Percentiles rank a stretch among this genome's conserved stretches.
phyloP scores from a whole-genome alignment of 2,113 vertebrate genomes.

The Melanerpes formicivorus region DNA sequence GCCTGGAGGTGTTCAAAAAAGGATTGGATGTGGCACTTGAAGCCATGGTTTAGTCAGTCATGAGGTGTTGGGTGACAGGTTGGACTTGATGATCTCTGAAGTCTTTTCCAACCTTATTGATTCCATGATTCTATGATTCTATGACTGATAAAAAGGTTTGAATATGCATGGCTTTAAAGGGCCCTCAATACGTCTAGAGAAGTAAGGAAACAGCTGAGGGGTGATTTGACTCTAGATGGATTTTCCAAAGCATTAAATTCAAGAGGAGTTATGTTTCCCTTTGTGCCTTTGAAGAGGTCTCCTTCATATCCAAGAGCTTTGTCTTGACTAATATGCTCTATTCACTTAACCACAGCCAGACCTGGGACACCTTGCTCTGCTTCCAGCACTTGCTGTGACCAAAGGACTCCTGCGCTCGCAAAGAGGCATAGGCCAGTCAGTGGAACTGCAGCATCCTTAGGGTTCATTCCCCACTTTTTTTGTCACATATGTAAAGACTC shows the following conservation, averaged over 20 bases:
- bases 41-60: too few species aligned
- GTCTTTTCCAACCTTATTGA: too few species aligned
- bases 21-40: too few species aligned
- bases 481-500: not conserved
- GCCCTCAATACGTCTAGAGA: not conserved
- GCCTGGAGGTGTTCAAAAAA: too few species aligned
- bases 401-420: not conserved
- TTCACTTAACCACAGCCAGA: not conserved
- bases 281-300: constrained; percentile 43
- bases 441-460: not conserved
- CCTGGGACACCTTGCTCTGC: not conserved
- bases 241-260: constrained; percentile 61
- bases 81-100: too few species aligned
- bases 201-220: not conserved
- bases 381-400: not conserved
- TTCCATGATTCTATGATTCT: too few species aligned
- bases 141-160: not conserved
- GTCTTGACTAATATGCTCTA: not conserved
- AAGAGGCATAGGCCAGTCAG: not conserved
- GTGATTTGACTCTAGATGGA: not conserved
- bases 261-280: constrained; percentile 47
- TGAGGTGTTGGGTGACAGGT: too few species aligned
- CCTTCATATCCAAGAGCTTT: not conserved
- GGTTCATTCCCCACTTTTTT: not conserved
- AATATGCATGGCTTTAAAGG: not conserved